Evolutionary conservation across 2,113 vertebrate genomes (phyloP), one percentile per base, ranked within the genome.

Genomic region (Ceuthmochares aereus): DNA sequence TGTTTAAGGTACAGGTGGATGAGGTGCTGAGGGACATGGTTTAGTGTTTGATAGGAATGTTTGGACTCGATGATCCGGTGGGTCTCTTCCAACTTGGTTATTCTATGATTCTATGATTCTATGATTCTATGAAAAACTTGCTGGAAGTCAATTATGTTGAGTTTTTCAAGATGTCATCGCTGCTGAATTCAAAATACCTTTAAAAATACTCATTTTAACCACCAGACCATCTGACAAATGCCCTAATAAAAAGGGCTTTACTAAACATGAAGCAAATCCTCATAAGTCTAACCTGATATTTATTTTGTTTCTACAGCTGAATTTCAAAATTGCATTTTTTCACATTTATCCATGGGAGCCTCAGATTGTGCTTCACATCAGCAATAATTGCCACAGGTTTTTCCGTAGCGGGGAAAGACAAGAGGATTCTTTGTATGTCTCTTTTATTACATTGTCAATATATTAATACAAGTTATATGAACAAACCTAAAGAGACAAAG

Each of bases 401-500:
- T 78, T 25, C 76, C 34, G 47, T 87, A 91, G 72, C 67, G 84
- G 56, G 32, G 55, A 27, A 81, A 87, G 89, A 91, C 91, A 95
- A 93, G 70, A 84, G 54, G 14, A 93, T 87, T 90, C 85, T 95
- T 95, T 94, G 80, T 92, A 63, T 45, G 37, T 66, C 7, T 78
- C 75, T 93, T 92, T 91, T 95, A 96, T 97, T 93, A 67, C 62
- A 63, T 81, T 88, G 78, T 95, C 87, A 85, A 90, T 93, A 89
- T 76, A 94, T 89, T 90, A 95, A 93, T 79, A 85, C 59, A 87
- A 87, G 87, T 88, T 89, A 93, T 88, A 93, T 73, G 74, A 76
- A 93, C 62, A 95, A 94, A 95, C 77, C 75, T 90, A 87, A 95
- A 87, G 73, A 92, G 62, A 96, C 83, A 96, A 94, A 95, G 75